A percentile compares a stretch with the other conserved stretches of the same genome.
Evolutionary conservation across 2,888 invertebrate genomes (phyloP).

Genomic region (Aproaerema taeniolella): DNA sequence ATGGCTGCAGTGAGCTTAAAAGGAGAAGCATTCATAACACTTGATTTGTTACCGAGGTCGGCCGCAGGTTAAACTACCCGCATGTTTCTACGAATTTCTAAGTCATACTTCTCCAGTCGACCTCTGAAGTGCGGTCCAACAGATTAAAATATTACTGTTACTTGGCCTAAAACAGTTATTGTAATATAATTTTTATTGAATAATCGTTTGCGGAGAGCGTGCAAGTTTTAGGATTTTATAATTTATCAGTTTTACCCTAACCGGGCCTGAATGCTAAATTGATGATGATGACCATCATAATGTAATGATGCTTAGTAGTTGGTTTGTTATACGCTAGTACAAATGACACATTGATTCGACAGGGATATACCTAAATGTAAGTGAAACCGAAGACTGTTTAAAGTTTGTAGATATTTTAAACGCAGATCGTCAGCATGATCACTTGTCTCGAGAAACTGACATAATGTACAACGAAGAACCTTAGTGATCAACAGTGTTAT

Average conservation of each 20-base stretch:
- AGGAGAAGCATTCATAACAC: constrained; percentile 14
- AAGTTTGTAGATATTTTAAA: constrained; percentile 67
- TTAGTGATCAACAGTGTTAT: constrained; percentile 48
- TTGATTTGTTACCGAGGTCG: too few species aligned
- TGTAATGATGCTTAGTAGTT: constrained; percentile 55
- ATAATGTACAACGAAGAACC: constrained; percentile 35
- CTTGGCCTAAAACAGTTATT: constrained; percentile 21
- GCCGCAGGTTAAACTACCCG: constrained; percentile 6
- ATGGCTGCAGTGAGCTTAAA: constrained; percentile 56
- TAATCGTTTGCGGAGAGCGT: too few species aligned
- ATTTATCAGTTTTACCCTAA: too few species aligned
- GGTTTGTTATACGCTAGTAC: constrained; percentile 63
- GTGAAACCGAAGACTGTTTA: constrained; percentile 73
- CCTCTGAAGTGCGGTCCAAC: constrained; percentile 20
- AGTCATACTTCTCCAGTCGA: too few species aligned
- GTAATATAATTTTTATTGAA: too few species aligned
- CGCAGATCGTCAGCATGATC: constrained; percentile 41
- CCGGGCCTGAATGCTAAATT: constrained; percentile 46
- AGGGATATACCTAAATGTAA: constrained; percentile 70
- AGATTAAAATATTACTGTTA: constrained; percentile 11
- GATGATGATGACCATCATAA: too few species aligned
- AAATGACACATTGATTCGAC: constrained; percentile 67
- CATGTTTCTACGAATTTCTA: neutral
- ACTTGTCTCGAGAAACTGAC: constrained; percentile 36
- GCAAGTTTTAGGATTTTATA: too few species aligned